Percentiles rank a stretch among this genome's conserved stretches.
These are phyloP conservation scores for Drosophila imparisetae DNA, from an alignment of 2,888 invertebrate species.

Conservation along the genomic window DNA sequence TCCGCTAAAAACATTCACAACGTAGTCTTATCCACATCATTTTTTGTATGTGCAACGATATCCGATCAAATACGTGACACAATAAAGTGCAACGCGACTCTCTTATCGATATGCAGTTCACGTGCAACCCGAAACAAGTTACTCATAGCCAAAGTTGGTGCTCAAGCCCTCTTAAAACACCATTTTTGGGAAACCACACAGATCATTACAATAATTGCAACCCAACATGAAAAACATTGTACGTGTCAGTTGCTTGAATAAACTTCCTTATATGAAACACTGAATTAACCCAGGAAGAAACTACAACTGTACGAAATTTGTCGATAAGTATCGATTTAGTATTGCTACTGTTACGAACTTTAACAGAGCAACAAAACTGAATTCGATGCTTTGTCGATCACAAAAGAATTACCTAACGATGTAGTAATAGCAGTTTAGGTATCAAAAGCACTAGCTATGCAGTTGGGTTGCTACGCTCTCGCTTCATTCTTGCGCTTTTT, in stretches of 20 bases:
- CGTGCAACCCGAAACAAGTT: constrained; percentile 60
- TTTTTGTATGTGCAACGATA: constrained; percentile 27
- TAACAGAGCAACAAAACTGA: background rate
- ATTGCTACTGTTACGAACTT: background rate
- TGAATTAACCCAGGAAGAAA: constrained; percentile 8
- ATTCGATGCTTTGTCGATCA: background rate
- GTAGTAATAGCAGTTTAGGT: background rate
- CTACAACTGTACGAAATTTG: background rate
- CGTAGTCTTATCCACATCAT: constrained; percentile 24
- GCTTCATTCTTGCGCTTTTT: background rate
- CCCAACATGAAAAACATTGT: constrained; percentile 11
- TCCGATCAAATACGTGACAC: constrained; percentile 59
- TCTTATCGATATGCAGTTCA: constrained; percentile 62
- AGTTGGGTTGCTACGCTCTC: background rate
- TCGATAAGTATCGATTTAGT: background rate
- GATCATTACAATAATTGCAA: constrained; percentile 31
- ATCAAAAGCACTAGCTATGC: background rate
- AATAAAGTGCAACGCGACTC: constrained; percentile 44
- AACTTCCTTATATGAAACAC: constrained; percentile 2
- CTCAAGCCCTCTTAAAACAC: constrained; percentile 36
- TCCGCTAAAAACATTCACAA: constrained; percentile 10
- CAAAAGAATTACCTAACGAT: background rate
- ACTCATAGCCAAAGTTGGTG: constrained; percentile 36
- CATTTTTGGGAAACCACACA: constrained; percentile 15
- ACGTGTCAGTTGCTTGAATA: constrained; percentile 28